Evolutionary conservation across 1,140 invertebrate species (phyloP).

Genomic region (Macrosteles quadrilineatus): DNA sequence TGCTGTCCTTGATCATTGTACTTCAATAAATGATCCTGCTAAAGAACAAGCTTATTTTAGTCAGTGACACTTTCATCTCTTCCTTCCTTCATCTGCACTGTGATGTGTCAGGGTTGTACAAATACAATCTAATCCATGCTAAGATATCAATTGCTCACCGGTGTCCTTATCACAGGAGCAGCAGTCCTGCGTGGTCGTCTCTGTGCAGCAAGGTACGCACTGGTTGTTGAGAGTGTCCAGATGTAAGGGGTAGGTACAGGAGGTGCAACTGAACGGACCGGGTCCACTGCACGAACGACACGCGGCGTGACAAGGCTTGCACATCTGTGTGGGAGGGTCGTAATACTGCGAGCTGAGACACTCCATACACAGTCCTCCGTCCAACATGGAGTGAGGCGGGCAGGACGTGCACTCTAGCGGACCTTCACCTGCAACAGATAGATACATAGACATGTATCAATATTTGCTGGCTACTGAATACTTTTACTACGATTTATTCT

Average conservation of each 20-base stretch:
- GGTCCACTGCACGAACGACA: constrained; percentile 70
- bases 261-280: constrained; percentile 67
- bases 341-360: constrained; percentile 72
- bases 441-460: no score
- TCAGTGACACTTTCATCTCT: no score
- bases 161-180: constrained; percentile 68
- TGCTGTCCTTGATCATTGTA: no score
- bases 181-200: constrained; percentile 57
- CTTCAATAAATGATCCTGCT: no score
- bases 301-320: constrained; percentile 65
- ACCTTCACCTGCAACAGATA: constrained; percentile 59
- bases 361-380: constrained; percentile 71
- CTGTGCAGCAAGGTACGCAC: constrained; percentile 68
- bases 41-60: no score
- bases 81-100: no score
- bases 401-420: constrained; percentile 72
- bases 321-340: constrained; percentile 65
- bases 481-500: no score
- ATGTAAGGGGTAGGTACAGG: constrained; percentile 63
- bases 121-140: no score
- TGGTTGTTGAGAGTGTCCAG: constrained; percentile 70
- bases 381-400: constrained; percentile 68
- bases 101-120: no score
- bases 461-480: background rate
- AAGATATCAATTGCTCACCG: no score